A percentile compares a stretch with the other conserved stretches of the same genome.
Evolutionary conservation across 2,888 invertebrate species (phyloP).

Genomic region (Eustalomyia histrio): DNA sequence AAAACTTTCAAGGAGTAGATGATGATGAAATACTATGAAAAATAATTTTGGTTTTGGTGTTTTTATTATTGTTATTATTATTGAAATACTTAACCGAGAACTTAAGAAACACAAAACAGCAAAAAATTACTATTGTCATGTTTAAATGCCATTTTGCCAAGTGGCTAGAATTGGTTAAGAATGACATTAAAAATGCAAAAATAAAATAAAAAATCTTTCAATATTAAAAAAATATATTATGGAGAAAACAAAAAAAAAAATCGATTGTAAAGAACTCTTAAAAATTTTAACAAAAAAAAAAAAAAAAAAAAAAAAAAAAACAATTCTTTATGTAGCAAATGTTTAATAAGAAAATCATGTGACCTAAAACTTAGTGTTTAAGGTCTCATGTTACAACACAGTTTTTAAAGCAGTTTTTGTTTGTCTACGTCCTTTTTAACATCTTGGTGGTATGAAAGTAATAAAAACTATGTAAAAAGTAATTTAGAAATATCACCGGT

Average conservation of each 20-base stretch:
- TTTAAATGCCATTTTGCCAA: slow-evolving; percentile 13
- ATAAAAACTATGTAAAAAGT: too few species aligned
- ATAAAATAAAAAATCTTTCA: not conserved
- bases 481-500: too few species aligned
- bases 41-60: slow-evolving; percentile 19
- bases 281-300: not conserved
- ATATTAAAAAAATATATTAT: not conserved
- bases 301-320: too few species aligned
- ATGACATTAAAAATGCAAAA: slow-evolving; percentile 6
- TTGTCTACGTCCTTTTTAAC: too few species aligned
- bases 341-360: not conserved
- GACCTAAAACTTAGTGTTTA: not conserved
- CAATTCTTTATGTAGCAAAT: not conserved
- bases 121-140: slow-evolving; percentile 4
- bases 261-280: not conserved
- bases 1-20: slow-evolving; percentile 4
- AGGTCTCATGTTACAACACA: not conserved
- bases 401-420: too few species aligned
- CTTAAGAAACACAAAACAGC: not conserved
- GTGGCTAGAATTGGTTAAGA: not conserved
- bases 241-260: not conserved
- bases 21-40: slow-evolving; percentile 21
- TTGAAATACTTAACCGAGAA: slow-evolving; percentile 26
- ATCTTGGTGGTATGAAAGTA: too few species aligned
- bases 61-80: slow-evolving; percentile 37